A percentile compares a stretch with the other conserved stretches of the same genome.
Evolutionary conservation across 2,888 invertebrate species (phyloP).

Genomic region (Drosophila borborema): DNA sequence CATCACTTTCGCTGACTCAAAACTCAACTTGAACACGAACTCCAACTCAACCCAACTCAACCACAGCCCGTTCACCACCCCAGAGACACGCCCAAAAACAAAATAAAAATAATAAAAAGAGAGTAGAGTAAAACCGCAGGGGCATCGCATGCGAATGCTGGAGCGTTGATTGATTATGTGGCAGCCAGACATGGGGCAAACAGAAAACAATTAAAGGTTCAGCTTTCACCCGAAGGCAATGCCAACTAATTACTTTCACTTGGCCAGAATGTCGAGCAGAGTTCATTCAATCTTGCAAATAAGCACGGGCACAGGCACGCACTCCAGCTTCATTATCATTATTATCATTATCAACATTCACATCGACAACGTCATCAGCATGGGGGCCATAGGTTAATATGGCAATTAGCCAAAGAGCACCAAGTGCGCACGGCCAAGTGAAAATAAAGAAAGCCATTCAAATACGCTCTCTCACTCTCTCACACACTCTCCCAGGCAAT

Average conservation of each 20-base stretch:
- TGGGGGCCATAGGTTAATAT: constrained; percentile 73
- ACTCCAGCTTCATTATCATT: constrained; percentile 40
- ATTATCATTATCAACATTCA: constrained; percentile 3
- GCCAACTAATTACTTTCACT: constrained; percentile 76
- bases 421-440: constrained; percentile 17
- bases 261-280: constrained; percentile 48
- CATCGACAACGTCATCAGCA: background rate
- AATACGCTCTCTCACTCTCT: background rate
- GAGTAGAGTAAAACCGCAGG: constrained; percentile 15
- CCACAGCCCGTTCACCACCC: constrained; percentile 21
- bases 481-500: constrained; percentile 21
- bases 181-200: constrained; percentile 39
- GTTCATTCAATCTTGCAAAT: constrained; percentile 51
- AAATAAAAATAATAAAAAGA: background rate
- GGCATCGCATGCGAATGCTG: constrained; percentile 33
- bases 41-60: background rate
- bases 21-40: background rate
- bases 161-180: constrained; percentile 68
- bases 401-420: constrained; percentile 68
- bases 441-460: constrained; percentile 56
- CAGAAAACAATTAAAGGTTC: constrained; percentile 69
- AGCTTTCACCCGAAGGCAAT: constrained; percentile 75
- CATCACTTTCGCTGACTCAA: constrained; percentile 46
- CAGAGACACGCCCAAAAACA: constrained; percentile 37
- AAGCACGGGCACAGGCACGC: constrained; percentile 45